Percentiles rank a stretch among this genome's conserved stretches.
Conservation (phyloP, 1,140 invertebrate species). For the Hylyphantes graminicola region DNA sequence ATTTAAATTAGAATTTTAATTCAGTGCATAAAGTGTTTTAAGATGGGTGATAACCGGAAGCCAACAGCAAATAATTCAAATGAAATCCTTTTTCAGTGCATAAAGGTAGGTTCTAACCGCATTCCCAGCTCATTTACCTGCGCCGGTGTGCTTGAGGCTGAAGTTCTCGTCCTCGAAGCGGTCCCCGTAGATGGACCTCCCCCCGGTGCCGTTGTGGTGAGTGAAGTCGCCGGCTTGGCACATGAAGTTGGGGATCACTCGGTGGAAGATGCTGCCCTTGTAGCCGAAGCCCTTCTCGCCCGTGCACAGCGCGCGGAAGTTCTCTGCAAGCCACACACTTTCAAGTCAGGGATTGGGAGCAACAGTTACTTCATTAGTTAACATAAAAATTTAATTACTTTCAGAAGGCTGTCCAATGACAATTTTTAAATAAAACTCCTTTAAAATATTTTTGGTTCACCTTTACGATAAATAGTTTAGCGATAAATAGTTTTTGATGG, state of each 20-base stretch:
- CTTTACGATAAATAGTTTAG: not conserved
- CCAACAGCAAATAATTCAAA: too few relatives aligned
- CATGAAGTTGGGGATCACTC: conserved; percentile 99
- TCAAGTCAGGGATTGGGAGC: not conserved
- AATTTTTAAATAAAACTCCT: not conserved
- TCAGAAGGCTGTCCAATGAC: not conserved
- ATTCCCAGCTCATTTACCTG: too few relatives aligned
- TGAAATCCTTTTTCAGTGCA: too few relatives aligned
- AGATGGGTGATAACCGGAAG: too few relatives aligned
- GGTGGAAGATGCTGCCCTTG: conserved; percentile 91
- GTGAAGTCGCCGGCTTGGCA: conserved; percentile 96
- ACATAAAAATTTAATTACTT: not conserved
- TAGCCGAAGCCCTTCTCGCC: conserved; percentile 95
- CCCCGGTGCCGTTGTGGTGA: conserved; percentile 94
- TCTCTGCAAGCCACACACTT: conserved; percentile 72
- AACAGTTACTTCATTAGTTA: not conserved
- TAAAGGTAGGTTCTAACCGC: too few relatives aligned
- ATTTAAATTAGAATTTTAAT: too few relatives aligned
- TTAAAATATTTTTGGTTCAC: not conserved
- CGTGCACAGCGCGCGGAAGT: conserved; percentile 93
- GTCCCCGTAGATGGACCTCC: conserved; percentile 94
- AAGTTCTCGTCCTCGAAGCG: conserved; percentile 99
- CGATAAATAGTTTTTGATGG: too few relatives aligned
- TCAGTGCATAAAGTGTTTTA: too few relatives aligned
- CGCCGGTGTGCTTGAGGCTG: conserved; percentile 89